Conservation (phyloP, 2,888 invertebrate species). For the Lasioglossum zephyrum region DNA sequence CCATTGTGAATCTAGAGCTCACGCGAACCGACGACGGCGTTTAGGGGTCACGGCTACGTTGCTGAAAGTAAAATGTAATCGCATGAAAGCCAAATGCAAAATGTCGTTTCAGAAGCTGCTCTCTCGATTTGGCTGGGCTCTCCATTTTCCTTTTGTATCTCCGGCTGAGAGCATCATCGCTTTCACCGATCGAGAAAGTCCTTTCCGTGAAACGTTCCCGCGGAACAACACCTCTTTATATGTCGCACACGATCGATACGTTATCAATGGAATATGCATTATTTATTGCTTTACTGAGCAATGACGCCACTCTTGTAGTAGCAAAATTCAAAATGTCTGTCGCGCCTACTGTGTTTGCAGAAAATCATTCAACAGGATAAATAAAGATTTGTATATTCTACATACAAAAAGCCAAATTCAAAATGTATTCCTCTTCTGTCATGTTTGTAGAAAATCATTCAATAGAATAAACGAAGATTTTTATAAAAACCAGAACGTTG, state of each 20-base stretch:
- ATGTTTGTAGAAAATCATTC: too few relatives aligned
- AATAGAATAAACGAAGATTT: too few relatives aligned
- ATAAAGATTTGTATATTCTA: too few relatives aligned
- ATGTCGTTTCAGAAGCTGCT: conserved; percentile 9
- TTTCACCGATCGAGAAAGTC: conserved; percentile 69
- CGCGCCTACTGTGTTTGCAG: too few relatives aligned
- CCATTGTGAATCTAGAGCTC: conserved; percentile 32
- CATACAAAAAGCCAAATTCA: too few relatives aligned
- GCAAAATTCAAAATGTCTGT: not conserved
- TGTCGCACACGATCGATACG: conserved; percentile 6
- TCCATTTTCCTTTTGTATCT: conserved; percentile 16
- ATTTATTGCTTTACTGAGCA: not conserved
- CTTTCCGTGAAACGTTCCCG: conserved; percentile 42
- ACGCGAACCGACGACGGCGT: conserved; percentile 37
- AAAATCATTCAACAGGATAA: too few relatives aligned
- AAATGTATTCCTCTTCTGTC: too few relatives aligned
- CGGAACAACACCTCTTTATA: conserved; percentile 10
- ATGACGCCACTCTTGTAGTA: too few relatives aligned
- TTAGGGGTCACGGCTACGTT: conserved; percentile 27
- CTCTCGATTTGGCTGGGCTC: conserved; percentile 1
- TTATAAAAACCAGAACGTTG: not conserved
- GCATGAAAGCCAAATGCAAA: conserved; percentile 19
- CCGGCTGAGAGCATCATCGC: conserved; percentile 41
- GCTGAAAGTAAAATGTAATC: conserved; percentile 7
- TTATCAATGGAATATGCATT: not conserved